Evolutionary conservation across 2,888 invertebrate species (phyloP), one percentile per base, ranked within the genome.

Genomic region (Catocala sponsa): DNA sequence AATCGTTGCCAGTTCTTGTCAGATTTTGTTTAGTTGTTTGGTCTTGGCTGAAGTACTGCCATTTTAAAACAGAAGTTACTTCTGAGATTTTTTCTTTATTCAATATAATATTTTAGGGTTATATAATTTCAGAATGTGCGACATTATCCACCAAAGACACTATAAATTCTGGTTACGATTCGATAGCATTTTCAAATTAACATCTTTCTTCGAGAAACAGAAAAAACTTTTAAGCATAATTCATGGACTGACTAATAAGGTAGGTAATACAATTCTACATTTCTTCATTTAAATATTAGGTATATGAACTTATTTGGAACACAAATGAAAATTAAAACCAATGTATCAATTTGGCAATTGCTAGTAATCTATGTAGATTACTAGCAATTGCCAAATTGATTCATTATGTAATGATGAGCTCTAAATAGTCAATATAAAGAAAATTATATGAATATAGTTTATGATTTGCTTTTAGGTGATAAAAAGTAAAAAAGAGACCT

Each of bases 71-170:
- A 25, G 25, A 25, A 25, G 25, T 25, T 25, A 25, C 25, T 25
- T 25, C 25, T 25, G 25, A 25, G 25, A 25, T 25, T 25, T 15
- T 0, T 25, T 25, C 25, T 25, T 2, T 4, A 25, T 25, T 25
- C 15, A 25, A 25, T 25, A 25, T 25, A 25, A 25, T 25, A 25
- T 25, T 15, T 15, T 25, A 25, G 2, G 25, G 9, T 51, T 49
- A 7, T 12, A n/a, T 48, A n/a, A 32, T 89, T 88, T 35, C 79
- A 95, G 94, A 74, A 97, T 98, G 97, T 97, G 97, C 81, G 97
- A 97, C 76, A 97, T 98, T 55, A 95, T 98, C 6, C 97, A 97
- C 79, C 94, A 97, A 72, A 95, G 97, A 50, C 97, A 97, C 79
- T 96, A 97, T 64, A 97, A 97, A 81, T 86, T 97, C 42, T 96